These are phyloP conservation scores for Aplocera efformata DNA, from an alignment of 2,888 invertebrate species.

Conservation along the genomic window DNA sequence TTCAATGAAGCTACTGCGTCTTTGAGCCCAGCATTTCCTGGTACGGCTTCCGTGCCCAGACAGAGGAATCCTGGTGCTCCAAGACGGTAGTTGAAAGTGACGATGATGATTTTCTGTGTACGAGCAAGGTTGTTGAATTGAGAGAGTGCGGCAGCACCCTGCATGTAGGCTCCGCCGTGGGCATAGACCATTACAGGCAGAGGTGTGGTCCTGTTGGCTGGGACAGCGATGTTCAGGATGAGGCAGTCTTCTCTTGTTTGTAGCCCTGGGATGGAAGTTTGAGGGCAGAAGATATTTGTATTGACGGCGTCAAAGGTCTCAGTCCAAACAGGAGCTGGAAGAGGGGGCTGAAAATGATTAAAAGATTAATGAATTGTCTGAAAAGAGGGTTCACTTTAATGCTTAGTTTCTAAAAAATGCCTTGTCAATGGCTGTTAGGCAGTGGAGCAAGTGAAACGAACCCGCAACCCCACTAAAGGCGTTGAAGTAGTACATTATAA, in stretches of 20 bases:
- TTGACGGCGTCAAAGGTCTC: conserved; percentile 8
- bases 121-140: conserved; percentile 7
- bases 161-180: conserved; percentile 25
- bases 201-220: conserved; percentile 22
- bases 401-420: too few species aligned
- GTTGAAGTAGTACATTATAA: too few species aligned
- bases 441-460: too few species aligned
- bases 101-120: conserved; percentile 21
- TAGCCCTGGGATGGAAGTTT: not conserved
- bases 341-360: conserved; percentile 18
- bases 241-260: conserved; percentile 18
- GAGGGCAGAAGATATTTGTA: conserved; percentile 8
- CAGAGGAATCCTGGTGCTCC: conserved; percentile 29
- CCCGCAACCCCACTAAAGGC: too few species aligned
- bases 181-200: conserved; percentile 27
- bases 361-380: too few species aligned
- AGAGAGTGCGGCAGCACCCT: conserved; percentile 11
- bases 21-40: conserved; percentile 31
- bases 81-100: conserved; percentile 30
- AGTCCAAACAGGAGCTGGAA: conserved; percentile 16
- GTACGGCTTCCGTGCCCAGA: conserved; percentile 28
- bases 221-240: conserved; percentile 20
- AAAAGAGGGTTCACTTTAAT: too few species aligned
- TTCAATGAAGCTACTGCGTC: conserved; percentile 24
- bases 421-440: too few species aligned